These are phyloP conservation scores for Antheraea yamamai DNA, from an alignment of 2,888 invertebrate species.

Conservation along the genomic window DNA sequence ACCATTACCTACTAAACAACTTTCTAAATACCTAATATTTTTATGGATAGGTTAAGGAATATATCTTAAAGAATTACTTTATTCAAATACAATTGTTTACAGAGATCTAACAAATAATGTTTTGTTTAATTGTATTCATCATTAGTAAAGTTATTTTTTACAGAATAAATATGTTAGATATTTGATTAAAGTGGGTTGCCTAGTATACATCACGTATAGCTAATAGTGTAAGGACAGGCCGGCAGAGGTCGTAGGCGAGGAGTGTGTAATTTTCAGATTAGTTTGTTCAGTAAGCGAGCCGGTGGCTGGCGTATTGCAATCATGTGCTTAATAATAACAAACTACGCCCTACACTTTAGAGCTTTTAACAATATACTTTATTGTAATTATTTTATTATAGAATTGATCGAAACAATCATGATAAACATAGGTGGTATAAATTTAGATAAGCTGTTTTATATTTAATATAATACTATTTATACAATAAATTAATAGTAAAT, in stretches of 20 bases:
- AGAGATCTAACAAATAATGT: too few relatives aligned
- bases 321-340: conserved; percentile 69
- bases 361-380: neutral
- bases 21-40: neutral
- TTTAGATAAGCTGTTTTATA: too few relatives aligned
- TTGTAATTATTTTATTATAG: neutral
- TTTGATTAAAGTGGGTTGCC: neutral
- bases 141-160: neutral
- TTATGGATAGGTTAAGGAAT: neutral
- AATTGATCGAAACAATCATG: too few relatives aligned
- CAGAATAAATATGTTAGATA: neutral
- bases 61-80: neutral
- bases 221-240: conserved; percentile 34
- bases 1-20: neutral
- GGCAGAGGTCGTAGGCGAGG: conserved; percentile 14
- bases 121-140: too few relatives aligned
- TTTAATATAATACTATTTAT: too few relatives aligned
- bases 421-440: too few relatives aligned
- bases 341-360: conserved; percentile 12
- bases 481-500: too few relatives aligned
- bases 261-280: conserved; percentile 78
- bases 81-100: neutral
- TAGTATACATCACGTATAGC: neutral
- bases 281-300: conserved; percentile 73
- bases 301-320: conserved; percentile 59